A percentile compares a stretch with the other conserved stretches of the same genome.
phyloP scores from a whole-genome alignment of 2,888 invertebrate genomes.

The Nudaria mundana region DNA sequence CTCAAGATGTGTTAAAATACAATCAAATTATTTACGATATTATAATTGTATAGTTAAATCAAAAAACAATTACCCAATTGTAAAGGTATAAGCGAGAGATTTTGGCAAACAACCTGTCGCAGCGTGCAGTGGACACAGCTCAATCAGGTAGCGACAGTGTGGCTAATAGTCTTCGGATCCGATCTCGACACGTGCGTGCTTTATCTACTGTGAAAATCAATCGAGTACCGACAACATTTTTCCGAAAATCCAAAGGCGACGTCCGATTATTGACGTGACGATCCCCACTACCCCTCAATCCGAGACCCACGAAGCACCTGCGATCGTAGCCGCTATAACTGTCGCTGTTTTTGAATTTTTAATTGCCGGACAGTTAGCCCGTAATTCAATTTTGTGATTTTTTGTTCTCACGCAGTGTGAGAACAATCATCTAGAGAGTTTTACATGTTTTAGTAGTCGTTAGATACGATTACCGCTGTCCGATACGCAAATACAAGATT shows the following conservation, averaged over 20 bases:
- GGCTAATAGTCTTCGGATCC: conserved; percentile 50
- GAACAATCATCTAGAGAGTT: conserved; percentile 58
- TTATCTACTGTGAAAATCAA: conserved; percentile 78
- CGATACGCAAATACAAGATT: conserved; percentile 60
- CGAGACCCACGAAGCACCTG: conserved; percentile 73
- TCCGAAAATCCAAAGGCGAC: conserved; percentile 62
- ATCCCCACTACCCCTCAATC: conserved; percentile 62
- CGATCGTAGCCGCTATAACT: conserved; percentile 60
- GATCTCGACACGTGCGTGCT: conserved; percentile 70
- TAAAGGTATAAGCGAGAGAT: conserved; percentile 20
- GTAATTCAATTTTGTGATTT: conserved; percentile 61
- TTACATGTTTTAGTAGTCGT: conserved; percentile 55
- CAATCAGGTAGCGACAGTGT: conserved; percentile 53
- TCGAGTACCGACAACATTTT: conserved; percentile 59
- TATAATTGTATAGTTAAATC: too few relatives aligned
- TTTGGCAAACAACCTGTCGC: conserved; percentile 48
- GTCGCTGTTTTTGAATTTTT: conserved; percentile 66
- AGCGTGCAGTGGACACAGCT: conserved; percentile 35
- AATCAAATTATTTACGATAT: too few relatives aligned
- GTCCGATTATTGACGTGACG: conserved; percentile 64
- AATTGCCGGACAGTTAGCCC: conserved; percentile 70
- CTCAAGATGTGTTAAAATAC: too few relatives aligned
- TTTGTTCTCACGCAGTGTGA: conserved; percentile 76
- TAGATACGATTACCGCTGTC: conserved; percentile 52
- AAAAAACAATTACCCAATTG: conserved; percentile 19